phyloP scores from a whole-genome alignment of 2,888 invertebrate species.

The Girardia tigrina region DNA sequence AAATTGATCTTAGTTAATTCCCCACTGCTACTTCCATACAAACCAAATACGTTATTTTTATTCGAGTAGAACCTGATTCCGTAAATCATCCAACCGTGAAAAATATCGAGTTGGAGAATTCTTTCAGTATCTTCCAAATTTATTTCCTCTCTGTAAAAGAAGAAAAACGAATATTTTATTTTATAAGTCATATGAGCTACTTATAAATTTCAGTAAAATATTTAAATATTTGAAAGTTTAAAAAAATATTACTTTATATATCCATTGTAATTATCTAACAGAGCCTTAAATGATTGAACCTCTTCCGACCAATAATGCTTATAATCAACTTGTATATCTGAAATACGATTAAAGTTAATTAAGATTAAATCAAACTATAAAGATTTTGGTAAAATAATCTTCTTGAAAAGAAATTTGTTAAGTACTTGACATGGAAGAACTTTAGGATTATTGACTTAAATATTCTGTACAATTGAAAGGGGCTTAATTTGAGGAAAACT shows the following conservation, averaged over 20 bases:
- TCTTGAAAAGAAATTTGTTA: too few relatives aligned
- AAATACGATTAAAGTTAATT: too few relatives aligned
- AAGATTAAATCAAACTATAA: too few relatives aligned
- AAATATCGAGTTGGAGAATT: neutral
- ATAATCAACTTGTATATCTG: neutral
- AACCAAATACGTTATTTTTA: slow-evolving; percentile 8
- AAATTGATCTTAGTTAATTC: neutral
- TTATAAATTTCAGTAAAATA: neutral
- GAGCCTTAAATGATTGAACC: neutral
- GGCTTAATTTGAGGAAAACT: too few relatives aligned
- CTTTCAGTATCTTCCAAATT: neutral
- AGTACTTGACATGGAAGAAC: too few relatives aligned
- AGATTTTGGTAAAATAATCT: too few relatives aligned
- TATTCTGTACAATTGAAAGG: too few relatives aligned
- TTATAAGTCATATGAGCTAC: neutral
- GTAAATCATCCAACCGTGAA: slow-evolving; percentile 1
- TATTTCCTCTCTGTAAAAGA: neutral
- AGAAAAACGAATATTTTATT: too few relatives aligned
- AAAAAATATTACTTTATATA: neutral
- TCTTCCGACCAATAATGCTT: slow-evolving; percentile 8
- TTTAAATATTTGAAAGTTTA: too few relatives aligned
- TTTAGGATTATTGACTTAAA: too few relatives aligned
- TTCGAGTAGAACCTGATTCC: neutral
- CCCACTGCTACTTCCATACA: neutral
- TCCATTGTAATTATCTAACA: neutral